A percentile compares a stretch with the other conserved stretches of the same genome.
phyloP scores from a whole-genome alignment of 2,113 vertebrate genomes.

The Amblyopsis rosae region DNA sequence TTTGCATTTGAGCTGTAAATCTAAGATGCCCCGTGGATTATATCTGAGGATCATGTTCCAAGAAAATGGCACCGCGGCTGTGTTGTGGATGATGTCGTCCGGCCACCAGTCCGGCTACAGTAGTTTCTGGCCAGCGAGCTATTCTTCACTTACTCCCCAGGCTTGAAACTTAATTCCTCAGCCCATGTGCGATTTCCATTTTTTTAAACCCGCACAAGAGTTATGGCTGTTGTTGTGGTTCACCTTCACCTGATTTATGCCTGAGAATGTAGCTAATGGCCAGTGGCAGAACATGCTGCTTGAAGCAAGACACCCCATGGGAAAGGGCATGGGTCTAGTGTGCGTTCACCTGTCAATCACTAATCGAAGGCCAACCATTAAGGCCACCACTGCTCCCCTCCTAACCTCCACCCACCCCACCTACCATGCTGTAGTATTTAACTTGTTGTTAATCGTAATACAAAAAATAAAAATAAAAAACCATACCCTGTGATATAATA shows the following conservation, averaged over 20 bases:
- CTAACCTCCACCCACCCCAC: too few relatives aligned
- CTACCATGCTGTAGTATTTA: too few relatives aligned
- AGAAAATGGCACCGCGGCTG: slow-evolving; percentile 15
- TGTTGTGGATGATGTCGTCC: slow-evolving; percentile 12
- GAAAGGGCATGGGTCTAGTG: slow-evolving; percentile 13
- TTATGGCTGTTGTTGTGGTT: background rate
- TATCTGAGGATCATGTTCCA: background rate
- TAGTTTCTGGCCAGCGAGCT: slow-evolving; percentile 24
- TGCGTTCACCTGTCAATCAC: slow-evolving; percentile 5
- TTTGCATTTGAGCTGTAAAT: slow-evolving; percentile 8
- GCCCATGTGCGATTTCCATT: slow-evolving; percentile 12
- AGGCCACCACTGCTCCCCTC: background rate
- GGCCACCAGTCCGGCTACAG: slow-evolving; percentile 25
- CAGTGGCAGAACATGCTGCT: slow-evolving; percentile 29
- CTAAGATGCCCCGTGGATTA: background rate
- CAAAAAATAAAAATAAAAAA: too few relatives aligned
- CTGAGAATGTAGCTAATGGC: slow-evolving; percentile 47
- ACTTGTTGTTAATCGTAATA: too few relatives aligned
- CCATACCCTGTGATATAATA: background rate
- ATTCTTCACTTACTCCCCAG: slow-evolving; percentile 5
- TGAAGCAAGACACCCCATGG: slow-evolving; percentile 44
- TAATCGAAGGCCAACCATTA: slow-evolving; percentile 4
- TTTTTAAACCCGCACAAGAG: too few relatives aligned
- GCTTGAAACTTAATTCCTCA: slow-evolving; percentile 29
- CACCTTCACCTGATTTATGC: slow-evolving; percentile 59